Conservation (phyloP, 2,113 vertebrate genomes). For the Burhinus oedicnemus region DNA sequence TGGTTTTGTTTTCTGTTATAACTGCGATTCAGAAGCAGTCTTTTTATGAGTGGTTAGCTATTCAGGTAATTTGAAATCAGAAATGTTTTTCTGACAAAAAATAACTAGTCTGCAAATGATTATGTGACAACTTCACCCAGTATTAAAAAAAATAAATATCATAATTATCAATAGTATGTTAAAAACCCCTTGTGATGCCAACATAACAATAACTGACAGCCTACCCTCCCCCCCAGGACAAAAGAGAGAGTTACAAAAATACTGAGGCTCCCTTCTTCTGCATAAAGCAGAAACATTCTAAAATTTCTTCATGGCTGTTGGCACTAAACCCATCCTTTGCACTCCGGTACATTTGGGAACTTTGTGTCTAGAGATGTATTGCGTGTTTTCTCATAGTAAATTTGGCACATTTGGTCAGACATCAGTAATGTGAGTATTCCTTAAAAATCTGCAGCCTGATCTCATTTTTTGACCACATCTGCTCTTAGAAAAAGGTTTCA, state of each 20-base stretch:
- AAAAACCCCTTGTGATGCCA: background rate
- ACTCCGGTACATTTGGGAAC: background rate
- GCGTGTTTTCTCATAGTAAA: background rate
- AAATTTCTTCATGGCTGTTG: background rate
- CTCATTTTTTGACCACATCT: background rate
- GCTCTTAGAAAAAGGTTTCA: background rate
- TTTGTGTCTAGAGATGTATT: background rate
- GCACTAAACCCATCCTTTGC: background rate
- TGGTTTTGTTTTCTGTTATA: background rate
- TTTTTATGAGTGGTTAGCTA: background rate
- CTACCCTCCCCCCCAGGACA: background rate
- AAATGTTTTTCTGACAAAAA: background rate
- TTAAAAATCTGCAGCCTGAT: background rate
- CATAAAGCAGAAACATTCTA: background rate
- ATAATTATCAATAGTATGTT: background rate
- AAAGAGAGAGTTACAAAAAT: background rate
- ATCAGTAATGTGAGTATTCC: background rate
- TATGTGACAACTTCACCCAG: background rate
- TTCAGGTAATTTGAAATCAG: background rate
- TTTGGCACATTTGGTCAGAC: background rate
- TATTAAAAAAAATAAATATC: background rate
- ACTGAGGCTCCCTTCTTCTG: background rate
- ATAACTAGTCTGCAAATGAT: background rate
- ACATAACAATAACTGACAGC: background rate
- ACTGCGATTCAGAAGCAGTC: background rate